Evolutionary conservation across 1,140 invertebrate genomes (phyloP), one percentile per base, ranked within the genome.

Genomic region (Probaryconus sp.): DNA sequence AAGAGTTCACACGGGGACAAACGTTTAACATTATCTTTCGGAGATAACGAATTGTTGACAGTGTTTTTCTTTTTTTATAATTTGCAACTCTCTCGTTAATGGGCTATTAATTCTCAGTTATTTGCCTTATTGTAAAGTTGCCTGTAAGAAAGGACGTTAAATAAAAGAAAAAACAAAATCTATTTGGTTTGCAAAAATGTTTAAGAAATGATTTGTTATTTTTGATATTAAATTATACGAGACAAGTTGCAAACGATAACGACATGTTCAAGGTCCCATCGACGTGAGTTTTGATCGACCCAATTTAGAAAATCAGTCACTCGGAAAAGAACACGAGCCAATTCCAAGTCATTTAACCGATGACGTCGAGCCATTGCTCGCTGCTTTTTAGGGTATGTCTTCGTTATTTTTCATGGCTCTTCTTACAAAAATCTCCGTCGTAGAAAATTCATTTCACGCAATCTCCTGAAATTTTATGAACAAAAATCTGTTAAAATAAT

Each of bases 391-490:
- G n/a, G n/a, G 58, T 79, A 70, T 31, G 63, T 73, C 71, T 80
- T 85, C 81, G 77, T 85, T 85, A 83, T 84, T 83, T 85, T 83
- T 85, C 79, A 83, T 63, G 68, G 48, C 67, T 33, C 17, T 9
- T 26, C 42, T 26, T 43, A 30, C n/a, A n/a, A 33, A 10, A 42
- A 7, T 24, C 20, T 68, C 40, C 56, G 33, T 73, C 40, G 60
- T 65, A 20, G 14, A 33, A 13, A n/a, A 35, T 11, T 35, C 13
- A 35, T 35, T 28, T 38, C 38, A 11, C 18, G 20, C n/a, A 30
- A 28, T 53, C 50, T 42, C 55, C 6, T n/a, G 10, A 43, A 55
- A 50, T 67, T 60, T 53, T 5, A 28, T 18, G 28, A 16, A 7
- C 13, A 11, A 38, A n/a, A 24, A 56, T 56, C 24, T 38, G 11